Evolutionary conservation across 2,888 invertebrate genomes (phyloP), one percentile per base, ranked within the genome.

Genomic region (Chirona hameri): DNA sequence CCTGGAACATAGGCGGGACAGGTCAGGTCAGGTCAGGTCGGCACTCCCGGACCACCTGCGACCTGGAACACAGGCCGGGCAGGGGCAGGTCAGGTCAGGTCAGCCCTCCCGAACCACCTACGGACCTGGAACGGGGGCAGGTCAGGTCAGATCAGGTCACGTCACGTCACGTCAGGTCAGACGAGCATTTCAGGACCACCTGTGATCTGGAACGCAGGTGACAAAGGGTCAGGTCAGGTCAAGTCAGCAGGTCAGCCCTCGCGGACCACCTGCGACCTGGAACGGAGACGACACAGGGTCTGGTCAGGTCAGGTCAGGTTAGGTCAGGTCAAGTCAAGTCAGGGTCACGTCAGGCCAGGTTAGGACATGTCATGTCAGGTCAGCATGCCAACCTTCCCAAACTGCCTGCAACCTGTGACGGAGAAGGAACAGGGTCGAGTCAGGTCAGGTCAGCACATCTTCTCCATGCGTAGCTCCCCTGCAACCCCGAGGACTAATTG

Each of bases 161-260:
- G n/a, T n/a, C n/a, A n/a, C n/a, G n/a, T n/a, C n/a, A n/a, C n/a
- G n/a, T n/a, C n/a, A n/a, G n/a, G n/a, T n/a, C n/a, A n/a, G n/a
- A n/a, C n/a, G n/a, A n/a, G n/a, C n/a, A n/a, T n/a, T n/a, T 94
- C 48, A 99, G 89, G 86, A 92, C 92, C 85, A 93, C 93, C 81
- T 99, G 89, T 82, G 98, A 91, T 85, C 92, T 91, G 87, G 96
- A 93, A 69, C 94, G 93, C 89, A 95, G 94, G 87, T 93, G 93
- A 85, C 97, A 97, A 86, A 95, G 91, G 88, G 94, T 95, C 86
- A 91, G 92, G 83, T 93, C 93, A 82, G 98, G 88, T 81, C 92
- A 92, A 88, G 96, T 95, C 82, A 97, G 93, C 89, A 97, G 91
- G 89, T 93, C 98, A 98, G 1, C 96, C 96, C 88, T 99, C 99